Conservation (phyloP, 2,113 vertebrate species). For the Lamprotornis superbus region DNA sequence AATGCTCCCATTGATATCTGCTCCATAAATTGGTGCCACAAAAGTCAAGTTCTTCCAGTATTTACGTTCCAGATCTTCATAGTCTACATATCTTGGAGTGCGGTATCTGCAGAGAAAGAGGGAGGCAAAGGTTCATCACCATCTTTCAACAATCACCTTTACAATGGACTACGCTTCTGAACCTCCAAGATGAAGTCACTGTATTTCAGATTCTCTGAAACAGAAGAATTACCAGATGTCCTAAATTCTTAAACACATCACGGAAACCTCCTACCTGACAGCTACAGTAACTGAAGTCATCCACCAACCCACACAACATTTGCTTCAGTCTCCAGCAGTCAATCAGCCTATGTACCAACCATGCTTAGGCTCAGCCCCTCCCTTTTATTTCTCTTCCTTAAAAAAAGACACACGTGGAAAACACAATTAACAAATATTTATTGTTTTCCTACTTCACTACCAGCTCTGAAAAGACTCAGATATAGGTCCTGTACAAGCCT, state of each 20-base stretch:
- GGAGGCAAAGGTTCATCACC: slow-evolving; percentile 11
- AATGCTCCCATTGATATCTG: slow-evolving; percentile 83
- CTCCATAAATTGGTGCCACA: slow-evolving; percentile 82
- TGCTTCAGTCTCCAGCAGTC: neutral
- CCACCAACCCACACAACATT: neutral
- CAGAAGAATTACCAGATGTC: neutral
- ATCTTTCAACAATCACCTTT: neutral
- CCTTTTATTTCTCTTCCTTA: neutral
- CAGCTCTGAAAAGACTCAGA: neutral
- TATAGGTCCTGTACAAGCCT: neutral
- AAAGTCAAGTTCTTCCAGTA: slow-evolving; percentile 85
- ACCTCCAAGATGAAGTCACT: neutral
- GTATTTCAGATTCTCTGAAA: neutral
- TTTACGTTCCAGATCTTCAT: slow-evolving; percentile 83
- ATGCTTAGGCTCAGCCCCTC: neutral
- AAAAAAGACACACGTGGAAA: neutral
- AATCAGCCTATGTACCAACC: neutral
- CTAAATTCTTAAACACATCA: neutral
- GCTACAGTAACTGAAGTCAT: neutral
- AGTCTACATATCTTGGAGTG: slow-evolving; percentile 77
- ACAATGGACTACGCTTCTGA: neutral
- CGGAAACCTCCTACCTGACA: neutral
- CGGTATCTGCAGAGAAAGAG: slow-evolving; percentile 71
- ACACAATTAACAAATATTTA: neutral
- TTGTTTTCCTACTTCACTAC: neutral